Conservation (phyloP, 2,797 vertebrate species). For the Pipistrellus kuhlii region DNA sequence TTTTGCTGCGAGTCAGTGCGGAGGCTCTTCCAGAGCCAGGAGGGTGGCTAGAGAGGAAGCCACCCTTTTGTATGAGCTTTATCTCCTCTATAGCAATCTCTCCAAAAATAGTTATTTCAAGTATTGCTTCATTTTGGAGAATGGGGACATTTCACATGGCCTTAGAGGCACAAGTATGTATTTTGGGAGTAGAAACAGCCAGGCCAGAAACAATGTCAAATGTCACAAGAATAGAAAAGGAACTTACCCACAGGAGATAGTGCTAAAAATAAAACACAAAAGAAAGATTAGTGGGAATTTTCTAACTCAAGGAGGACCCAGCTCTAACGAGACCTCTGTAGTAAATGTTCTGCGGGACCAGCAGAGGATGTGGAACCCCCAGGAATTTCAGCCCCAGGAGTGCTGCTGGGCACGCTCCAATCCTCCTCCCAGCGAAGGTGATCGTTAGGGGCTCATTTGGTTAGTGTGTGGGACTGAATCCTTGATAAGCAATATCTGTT, state of each 20-base stretch:
- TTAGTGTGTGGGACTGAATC: background rate
- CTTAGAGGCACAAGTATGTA: background rate
- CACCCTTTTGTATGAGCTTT: background rate
- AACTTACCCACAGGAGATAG: slow-evolving; percentile 68
- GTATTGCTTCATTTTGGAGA: background rate
- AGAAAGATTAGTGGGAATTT: slow-evolving; percentile 36
- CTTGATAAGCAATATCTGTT: background rate
- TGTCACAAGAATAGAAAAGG: background rate
- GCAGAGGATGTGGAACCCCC: background rate
- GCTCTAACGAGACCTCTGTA: background rate
- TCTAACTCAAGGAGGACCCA: background rate
- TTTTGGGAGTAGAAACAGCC: slow-evolving; percentile 18
- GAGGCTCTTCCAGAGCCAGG: background rate
- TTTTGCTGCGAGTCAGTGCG: slow-evolving; percentile 8
- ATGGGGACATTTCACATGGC: slow-evolving; percentile 25
- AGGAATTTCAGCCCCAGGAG: background rate
- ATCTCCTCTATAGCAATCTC: background rate
- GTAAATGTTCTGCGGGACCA: background rate
- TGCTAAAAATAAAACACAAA: slow-evolving; percentile 68
- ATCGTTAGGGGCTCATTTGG: background rate
- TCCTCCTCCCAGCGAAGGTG: background rate
- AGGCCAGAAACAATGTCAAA: background rate
- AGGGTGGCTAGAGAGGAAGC: background rate
- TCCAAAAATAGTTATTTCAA: background rate
- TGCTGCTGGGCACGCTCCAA: background rate